Evolutionary conservation across 2,797 vertebrate species (phyloP).

Genomic region (Nyctalus aviator): DNA sequence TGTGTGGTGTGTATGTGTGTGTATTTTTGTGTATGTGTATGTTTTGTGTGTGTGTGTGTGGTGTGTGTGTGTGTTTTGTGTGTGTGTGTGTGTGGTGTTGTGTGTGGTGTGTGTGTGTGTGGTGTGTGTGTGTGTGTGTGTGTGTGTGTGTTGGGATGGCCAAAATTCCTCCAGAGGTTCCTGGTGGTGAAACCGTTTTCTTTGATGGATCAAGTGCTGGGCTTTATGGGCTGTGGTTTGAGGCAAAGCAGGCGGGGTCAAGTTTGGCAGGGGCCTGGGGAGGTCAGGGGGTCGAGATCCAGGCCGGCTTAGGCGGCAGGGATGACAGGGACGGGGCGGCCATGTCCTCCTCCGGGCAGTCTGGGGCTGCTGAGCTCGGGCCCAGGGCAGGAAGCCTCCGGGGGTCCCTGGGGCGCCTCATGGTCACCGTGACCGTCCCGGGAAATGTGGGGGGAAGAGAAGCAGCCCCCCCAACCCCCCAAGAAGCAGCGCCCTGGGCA

Average conservation of each 20-base stretch:
- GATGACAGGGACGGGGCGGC: background rate
- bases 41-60: background rate
- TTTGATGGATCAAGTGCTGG: conserved; percentile 4
- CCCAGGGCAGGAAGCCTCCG: background rate
- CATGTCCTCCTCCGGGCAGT: background rate
- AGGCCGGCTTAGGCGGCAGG: background rate
- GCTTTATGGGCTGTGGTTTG: conserved; percentile 71
- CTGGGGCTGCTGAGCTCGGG: conserved; percentile 2
- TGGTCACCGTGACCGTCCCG: background rate
- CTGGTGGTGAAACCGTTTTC: background rate
- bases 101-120: conserved; percentile 1
- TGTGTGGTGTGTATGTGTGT: no score
- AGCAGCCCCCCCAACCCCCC: background rate
- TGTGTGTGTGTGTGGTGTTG: background rate
- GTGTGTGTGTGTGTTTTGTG: background rate
- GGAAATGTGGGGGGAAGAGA: background rate
- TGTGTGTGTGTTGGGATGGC: background rate
- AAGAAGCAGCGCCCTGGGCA: background rate
- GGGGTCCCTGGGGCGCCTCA: background rate
- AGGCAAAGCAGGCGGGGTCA: conserved; percentile 71
- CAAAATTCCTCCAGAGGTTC: conserved; percentile 7
- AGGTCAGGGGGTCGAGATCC: conserved; percentile 58
- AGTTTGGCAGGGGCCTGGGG: conserved; percentile 39
- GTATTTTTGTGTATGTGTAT: background rate
- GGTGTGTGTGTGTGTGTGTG: background rate